A percentile compares a stretch with the other conserved stretches of the same genome.
Evolutionary conservation across 2,113 vertebrate species (phyloP).

Genomic region (Tretioscincus oriximinensis): DNA sequence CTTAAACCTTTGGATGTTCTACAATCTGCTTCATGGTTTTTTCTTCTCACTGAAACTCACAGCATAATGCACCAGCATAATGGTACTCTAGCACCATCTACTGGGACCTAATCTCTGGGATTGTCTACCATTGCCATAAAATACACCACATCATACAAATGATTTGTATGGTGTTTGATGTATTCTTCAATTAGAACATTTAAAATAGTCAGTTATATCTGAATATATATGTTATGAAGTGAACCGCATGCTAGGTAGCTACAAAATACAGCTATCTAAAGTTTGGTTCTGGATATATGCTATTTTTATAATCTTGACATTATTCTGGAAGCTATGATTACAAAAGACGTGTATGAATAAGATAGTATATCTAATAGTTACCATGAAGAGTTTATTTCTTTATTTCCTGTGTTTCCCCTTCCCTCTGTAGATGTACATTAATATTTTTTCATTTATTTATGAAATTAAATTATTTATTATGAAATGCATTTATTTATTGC

Average conservation of each 20-base stretch:
- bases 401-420: neutral
- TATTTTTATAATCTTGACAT: neutral
- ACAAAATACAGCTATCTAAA: neutral
- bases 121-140: neutral
- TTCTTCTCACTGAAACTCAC: neutral
- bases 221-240: neutral
- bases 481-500: neutral
- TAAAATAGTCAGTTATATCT: neutral
- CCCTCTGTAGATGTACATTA: neutral
- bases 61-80: neutral
- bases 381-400: neutral
- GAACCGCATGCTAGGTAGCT: neutral
- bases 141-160: neutral
- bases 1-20: neutral
- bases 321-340: neutral
- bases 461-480: too few species aligned
- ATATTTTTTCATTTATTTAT: neutral
- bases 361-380: neutral
- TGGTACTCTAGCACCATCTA: neutral
- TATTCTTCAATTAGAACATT: neutral
- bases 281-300: neutral
- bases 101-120: neutral
- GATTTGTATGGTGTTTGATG: neutral
- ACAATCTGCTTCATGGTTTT: neutral
- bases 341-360: neutral